Percentiles rank a stretch among this genome's conserved stretches.
These are phyloP conservation scores for Desoria tigrina DNA, from an alignment of 2,888 invertebrate genomes.

Conservation along the genomic window DNA sequence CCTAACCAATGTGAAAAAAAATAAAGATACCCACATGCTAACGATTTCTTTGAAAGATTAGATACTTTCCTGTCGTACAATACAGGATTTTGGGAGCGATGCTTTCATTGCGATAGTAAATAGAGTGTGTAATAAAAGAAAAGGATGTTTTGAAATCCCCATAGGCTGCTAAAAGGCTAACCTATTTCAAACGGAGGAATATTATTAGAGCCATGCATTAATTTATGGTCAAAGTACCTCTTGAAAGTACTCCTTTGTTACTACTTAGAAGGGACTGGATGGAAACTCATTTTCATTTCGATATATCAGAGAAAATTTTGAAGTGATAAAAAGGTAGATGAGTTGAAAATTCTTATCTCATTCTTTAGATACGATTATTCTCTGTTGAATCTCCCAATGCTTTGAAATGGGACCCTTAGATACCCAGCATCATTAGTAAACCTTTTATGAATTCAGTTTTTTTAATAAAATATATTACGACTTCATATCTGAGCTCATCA, in stretches of 20 bases:
- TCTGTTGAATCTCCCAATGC: no score
- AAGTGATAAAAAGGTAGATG: conserved; percentile 28
- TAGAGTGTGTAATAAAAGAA: no score
- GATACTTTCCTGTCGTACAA: no score
- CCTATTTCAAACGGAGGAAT: no score
- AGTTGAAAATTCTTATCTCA: conserved; percentile 17
- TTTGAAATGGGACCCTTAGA: neutral
- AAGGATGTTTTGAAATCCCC: no score
- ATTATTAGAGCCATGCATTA: neutral
- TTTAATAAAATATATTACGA: conserved; percentile 11
- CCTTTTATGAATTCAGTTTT: conserved; percentile 3
- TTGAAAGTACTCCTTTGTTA: conserved; percentile 10
- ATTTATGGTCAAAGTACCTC: neutral
- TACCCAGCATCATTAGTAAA: conserved; percentile 7
- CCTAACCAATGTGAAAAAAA: no score
- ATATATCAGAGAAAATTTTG: conserved; percentile 24
- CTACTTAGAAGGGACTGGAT: neutral
- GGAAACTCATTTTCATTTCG: conserved; percentile 27
- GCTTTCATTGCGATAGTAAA: no score
- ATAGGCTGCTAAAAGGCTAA: no score
- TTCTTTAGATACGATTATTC: no score
- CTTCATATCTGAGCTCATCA: conserved; percentile 9
- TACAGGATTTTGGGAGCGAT: no score
- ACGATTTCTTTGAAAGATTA: no score
- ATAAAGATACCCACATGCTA: no score